A percentile compares a stretch with the other conserved stretches of the same genome.
phyloP scores from a whole-genome alignment of 2,888 invertebrate species.

The Aphidius colemani region DNA sequence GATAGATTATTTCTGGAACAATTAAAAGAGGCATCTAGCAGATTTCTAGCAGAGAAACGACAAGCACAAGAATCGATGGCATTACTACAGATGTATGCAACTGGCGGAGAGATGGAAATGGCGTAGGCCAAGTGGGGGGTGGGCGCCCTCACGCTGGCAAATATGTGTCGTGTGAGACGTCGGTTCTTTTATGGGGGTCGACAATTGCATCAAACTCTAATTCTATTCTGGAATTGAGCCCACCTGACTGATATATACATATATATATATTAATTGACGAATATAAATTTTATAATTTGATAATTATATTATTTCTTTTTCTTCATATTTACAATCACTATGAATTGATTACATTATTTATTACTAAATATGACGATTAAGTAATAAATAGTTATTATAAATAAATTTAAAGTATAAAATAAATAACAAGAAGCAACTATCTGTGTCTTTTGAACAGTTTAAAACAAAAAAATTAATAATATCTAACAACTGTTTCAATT shows the following conservation, averaged over 20 bases:
- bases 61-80: slow-evolving; percentile 88
- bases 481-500: too few relatives aligned
- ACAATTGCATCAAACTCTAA: slow-evolving; percentile 55
- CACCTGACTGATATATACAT: slow-evolving; percentile 27
- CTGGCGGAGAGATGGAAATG: slow-evolving; percentile 57
- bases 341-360: slow-evolving; percentile 16
- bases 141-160: slow-evolving; percentile 58
- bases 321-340: not conserved
- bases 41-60: slow-evolving; percentile 79
- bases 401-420: not conserved
- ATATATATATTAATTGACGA: not conserved
- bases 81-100: slow-evolving; percentile 73
- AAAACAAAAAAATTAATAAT: too few relatives aligned
- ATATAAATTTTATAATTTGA: not conserved
- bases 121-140: slow-evolving; percentile 60
- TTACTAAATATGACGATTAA: not conserved
- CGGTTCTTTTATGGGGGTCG: slow-evolving; percentile 57
- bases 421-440: too few relatives aligned
- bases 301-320: not conserved
- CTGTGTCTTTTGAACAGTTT: too few relatives aligned
- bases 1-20: slow-evolving; percentile 73
- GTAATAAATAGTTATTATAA: not conserved
- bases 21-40: slow-evolving; percentile 82
- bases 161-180: slow-evolving; percentile 57
- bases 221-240: slow-evolving; percentile 58